Evolutionary conservation across 2,797 vertebrate species (phyloP), one percentile per base, ranked within the genome.

Genomic region (Mustela erminea): DNA sequence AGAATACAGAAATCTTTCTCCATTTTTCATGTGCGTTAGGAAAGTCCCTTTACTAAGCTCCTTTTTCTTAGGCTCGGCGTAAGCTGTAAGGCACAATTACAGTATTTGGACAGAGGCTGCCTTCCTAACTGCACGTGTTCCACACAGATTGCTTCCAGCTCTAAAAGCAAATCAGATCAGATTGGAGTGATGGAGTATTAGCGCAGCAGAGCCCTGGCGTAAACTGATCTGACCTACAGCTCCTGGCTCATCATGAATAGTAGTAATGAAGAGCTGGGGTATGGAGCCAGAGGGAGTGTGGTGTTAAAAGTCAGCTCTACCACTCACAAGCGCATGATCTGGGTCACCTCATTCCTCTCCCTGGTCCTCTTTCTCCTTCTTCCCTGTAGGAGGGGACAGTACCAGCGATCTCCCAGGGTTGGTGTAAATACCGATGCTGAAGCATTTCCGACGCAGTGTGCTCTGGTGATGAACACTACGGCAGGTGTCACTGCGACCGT

Each of bases 121-220:
- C 72, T 90, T 72, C 41, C 85, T 80, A 58, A 83, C 38, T 29
- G 0, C n/a, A 43, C 41, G 7, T 70, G 13, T 21, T 17, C 49
- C 70, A n/a, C 2, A 2, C 4, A 75, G 52, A 43, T 35, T 86
- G 38, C 35, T 66, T 68, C 35, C 17, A 82, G 74, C 41, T 29
- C 58, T 66, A 90, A 74, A 85, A 23, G 54, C 46, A 85, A 85
- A 80, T 56, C 11, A 85, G 32, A 94, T 88, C 68, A 84, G n/a
- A 84, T 9, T 49, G 27, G 29, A 35, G 6, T n/a, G 6, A 2
- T 21, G 11, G 13, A 29, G 11, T 64, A 38, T 21, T 56, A 23
- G 46, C 17, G 13, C 25, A 88, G 41, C 29, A 78, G 29, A 54
- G n/a, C 6, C 52, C 62, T 41, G 23, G 6, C 43, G 13, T 88